Evolutionary conservation across 1,140 invertebrate species (phyloP).

Genomic region (Armadillidium nasatum): DNA sequence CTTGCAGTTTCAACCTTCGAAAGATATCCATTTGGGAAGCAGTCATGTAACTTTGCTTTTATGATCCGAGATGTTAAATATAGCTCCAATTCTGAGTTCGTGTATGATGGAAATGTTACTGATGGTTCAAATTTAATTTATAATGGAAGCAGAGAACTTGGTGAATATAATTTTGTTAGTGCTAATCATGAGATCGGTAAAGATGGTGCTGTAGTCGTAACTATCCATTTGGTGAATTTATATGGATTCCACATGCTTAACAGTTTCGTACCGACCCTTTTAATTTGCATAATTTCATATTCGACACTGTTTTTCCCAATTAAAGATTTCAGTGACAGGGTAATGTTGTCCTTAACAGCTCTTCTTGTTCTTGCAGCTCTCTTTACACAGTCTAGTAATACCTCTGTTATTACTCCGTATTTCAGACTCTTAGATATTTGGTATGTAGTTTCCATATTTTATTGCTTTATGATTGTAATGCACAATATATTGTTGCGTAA

Average conservation of each 20-base stretch:
- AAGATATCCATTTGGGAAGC: conserved; percentile 7
- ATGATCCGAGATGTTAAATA: not conserved
- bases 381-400: not conserved
- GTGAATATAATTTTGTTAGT: not conserved
- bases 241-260: conserved; percentile 7
- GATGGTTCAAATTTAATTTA: not conserved
- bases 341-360: conserved; percentile 16
- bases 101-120: not conserved
- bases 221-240: not conserved
- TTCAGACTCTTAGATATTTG: conserved; percentile 5
- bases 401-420: not conserved
- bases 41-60: not conserved
- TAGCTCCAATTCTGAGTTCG: not conserved
- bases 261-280: not conserved
- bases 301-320: not conserved
- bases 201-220: not conserved
- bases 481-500: not conserved
- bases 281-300: not conserved
- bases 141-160: not conserved
- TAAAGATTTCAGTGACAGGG: not conserved
- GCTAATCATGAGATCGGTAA: not conserved
- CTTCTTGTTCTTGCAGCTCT: conserved; percentile 17
- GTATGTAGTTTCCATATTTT: not conserved
- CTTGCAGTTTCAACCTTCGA: conserved; percentile 4
- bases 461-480: not conserved